Base-by-base conservation (phyloP, 2,113 vertebrate genomes). In the Ceyx cyanopectus region DNA sequence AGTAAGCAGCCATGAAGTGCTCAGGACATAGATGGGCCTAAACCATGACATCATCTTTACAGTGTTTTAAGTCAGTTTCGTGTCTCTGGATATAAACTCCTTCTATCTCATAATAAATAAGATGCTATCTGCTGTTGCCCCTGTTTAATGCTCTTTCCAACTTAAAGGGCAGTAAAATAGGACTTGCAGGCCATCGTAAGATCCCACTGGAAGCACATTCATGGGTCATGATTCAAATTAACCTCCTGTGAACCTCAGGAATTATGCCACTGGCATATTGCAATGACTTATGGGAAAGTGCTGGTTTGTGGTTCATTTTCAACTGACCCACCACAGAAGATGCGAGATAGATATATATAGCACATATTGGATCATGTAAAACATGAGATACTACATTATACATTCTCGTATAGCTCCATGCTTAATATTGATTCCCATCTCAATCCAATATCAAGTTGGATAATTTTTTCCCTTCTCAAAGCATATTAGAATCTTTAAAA, bases 21-120 rank as follows among this genome's bases (percentile, higher is more conserved):
- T 54, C 24, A 30, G 53, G 15, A 29, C 16, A 14, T 6, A 30
- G 27, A 5, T 17, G 27, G 17, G 15, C 12, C 29, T 56, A 56
- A 56, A 56, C 54, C 54, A 56, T n/a, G 29, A 56, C 29, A 30
- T 15, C 10, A 43, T 85, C 61, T 94, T 73, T 84, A 76, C 43
- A 68, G n/a, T n/a, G n/a, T 89, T 85, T 68, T 91, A 90, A 94
- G 85, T 90, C 60, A 89, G 53, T 94, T 92, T 86, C 75, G 34
- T 79, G 80, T 24, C 76, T 94, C 50, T 94, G 53, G 12, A 79
- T 89, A 76, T 85, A 93, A 89, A 65, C 37, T 92, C 21, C 34
- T 67, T 85, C 69, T 74, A 5, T 79, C 62, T 81, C 77, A 24
- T 8, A 92, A 87, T 73, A 92, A 80, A 87, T 70, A 94, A 92